phyloP scores from a whole-genome alignment of 1,140 invertebrate genomes.

The Papilio aristodemus region DNA sequence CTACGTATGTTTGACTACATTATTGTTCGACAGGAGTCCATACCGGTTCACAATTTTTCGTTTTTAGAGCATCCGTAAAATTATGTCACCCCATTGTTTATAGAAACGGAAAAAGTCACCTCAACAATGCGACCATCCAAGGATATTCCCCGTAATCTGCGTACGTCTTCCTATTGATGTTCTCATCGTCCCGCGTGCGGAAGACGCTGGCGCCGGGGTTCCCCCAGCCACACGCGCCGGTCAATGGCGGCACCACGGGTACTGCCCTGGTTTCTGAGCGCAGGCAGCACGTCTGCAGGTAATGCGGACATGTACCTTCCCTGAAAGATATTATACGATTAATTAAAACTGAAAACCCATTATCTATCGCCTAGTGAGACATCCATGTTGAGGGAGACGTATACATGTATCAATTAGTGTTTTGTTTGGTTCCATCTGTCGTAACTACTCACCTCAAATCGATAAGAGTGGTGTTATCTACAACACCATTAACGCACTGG shows the following conservation, averaged over 20 bases:
- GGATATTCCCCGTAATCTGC: constrained; percentile 22
- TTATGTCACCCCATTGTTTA: no score
- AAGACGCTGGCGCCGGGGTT: constrained; percentile 20
- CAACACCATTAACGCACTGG: neutral
- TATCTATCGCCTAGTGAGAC: no score
- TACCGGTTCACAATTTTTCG: no score
- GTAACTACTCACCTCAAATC: constrained; percentile 8
- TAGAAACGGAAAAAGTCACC: neutral
- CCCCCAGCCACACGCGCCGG: constrained; percentile 3
- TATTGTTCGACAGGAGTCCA: no score
- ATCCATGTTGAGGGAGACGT: no score
- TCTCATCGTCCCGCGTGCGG: neutral
- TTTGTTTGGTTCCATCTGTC: neutral
- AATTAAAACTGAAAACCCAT: no score
- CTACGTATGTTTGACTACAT: no score
- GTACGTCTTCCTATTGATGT: constrained; percentile 16
- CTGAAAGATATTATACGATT: neutral
- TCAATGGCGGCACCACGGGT: neutral
- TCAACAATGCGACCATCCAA: constrained; percentile 29
- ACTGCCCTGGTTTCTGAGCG: neutral
- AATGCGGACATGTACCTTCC: neutral
- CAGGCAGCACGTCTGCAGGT: constrained; percentile 18
- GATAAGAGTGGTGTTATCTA: constrained; percentile 16
- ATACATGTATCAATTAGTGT: no score
- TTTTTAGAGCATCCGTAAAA: no score